Percentiles rank a stretch among this genome's conserved stretches.
phyloP scores from a whole-genome alignment of 37 sponge, comb jelly and placozoan species.

The Hexactinellida sp. region DNA sequence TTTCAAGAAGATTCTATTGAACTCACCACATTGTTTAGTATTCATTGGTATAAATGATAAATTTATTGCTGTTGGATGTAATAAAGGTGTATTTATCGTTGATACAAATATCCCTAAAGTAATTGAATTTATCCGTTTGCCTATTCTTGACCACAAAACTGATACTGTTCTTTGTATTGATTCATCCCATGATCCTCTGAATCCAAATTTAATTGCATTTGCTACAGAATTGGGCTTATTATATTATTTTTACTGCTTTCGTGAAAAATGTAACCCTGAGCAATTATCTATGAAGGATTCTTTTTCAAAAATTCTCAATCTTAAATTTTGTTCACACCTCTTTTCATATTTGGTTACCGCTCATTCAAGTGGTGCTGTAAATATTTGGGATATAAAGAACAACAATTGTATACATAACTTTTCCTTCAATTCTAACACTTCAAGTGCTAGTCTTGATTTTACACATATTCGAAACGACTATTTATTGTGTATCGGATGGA shows the following conservation, averaged over 20 bases:
- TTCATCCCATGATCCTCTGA: not conserved
- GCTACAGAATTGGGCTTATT: not conserved
- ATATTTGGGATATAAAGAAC: not conserved
- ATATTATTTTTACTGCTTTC: not conserved
- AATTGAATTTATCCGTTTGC: not conserved
- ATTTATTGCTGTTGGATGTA: not conserved
- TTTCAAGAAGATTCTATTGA: not conserved
- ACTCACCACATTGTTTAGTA: not conserved
- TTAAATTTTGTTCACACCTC: not conserved
- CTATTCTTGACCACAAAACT: not conserved
- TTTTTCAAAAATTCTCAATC: not conserved
- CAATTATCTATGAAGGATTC: not conserved
- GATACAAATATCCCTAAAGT: not conserved
- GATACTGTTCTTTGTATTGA: not conserved
- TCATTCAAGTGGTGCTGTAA: not conserved
- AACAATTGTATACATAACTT: not conserved
- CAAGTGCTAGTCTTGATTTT: not conserved
- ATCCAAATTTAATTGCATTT: not conserved
- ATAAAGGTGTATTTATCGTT: not conserved
- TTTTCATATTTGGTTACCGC: not conserved
- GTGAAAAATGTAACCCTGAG: not conserved
- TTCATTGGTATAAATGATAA: not conserved
- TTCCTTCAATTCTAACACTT: not conserved
- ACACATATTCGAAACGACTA: not conserved
- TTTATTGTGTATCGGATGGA: not conserved